Conservation (phyloP, 2,797 vertebrate species). For the Danio jaintianensis region DNA sequence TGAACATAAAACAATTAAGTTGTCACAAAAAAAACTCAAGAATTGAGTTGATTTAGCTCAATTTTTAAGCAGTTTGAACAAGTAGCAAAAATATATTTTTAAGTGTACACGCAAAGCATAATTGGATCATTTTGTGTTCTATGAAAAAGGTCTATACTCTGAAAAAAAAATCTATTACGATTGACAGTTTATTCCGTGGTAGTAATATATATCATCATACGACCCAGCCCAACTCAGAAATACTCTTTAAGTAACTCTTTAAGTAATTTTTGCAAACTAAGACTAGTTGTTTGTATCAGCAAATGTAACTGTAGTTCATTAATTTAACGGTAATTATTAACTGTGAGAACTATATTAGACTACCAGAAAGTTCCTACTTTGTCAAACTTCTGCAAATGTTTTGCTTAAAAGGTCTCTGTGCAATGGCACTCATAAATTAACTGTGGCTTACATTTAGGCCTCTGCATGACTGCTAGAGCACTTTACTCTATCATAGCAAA, state of each 20-base stretch:
- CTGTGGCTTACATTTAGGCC: too few species aligned
- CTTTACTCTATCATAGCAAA: conserved; percentile 15
- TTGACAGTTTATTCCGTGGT: too few species aligned
- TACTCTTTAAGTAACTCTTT: neutral
- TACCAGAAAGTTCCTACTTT: neutral
- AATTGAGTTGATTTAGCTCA: too few species aligned
- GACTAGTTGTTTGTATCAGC: neutral
- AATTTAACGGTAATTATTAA: neutral
- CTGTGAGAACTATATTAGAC: neutral
- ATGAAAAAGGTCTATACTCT: too few species aligned
- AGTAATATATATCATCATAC: neutral
- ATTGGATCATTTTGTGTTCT: too few species aligned
- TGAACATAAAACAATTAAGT: too few species aligned
- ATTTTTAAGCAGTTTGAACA: too few species aligned
- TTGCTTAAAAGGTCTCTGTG: neutral
- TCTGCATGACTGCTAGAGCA: conserved; percentile 10
- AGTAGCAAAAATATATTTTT: too few species aligned
- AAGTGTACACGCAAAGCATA: too few species aligned
- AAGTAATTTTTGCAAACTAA: neutral
- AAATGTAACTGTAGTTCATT: neutral
- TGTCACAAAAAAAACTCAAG: too few species aligned
- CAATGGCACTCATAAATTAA: neutral
- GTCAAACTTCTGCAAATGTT: neutral
- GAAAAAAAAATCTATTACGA: too few species aligned
- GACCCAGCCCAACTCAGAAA: neutral